A percentile compares a stretch with the other conserved stretches of the same genome.
Conservation (phyloP, 2,113 vertebrate genomes). For the Castor canadensis region DNA sequence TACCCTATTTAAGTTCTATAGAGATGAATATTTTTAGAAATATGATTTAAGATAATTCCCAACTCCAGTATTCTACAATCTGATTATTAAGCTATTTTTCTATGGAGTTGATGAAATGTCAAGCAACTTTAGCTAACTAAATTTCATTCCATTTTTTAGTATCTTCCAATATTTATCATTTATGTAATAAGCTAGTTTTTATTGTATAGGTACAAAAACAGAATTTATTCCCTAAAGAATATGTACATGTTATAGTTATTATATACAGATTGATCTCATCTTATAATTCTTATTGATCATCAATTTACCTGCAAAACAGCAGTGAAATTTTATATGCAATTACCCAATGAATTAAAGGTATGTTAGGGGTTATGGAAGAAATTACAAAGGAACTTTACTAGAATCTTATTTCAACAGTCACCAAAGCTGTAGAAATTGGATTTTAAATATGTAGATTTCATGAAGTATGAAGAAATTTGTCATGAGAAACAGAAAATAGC, state of each 20-base stretch:
- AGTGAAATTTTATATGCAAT: neutral
- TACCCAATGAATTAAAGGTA: neutral
- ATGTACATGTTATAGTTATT: neutral
- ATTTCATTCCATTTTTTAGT: constrained; percentile 32
- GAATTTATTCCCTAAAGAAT: neutral
- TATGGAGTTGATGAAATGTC: too few species aligned
- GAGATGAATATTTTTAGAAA: neutral
- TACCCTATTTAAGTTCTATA: neutral
- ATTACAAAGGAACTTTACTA: neutral
- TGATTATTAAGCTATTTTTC: neutral
- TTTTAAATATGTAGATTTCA: neutral
- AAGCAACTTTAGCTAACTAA: neutral
- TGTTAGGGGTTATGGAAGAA: neutral
- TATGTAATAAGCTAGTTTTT: neutral
- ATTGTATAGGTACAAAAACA: neutral
- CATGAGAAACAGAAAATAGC: neutral
- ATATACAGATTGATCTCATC: neutral
- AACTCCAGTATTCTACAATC: neutral
- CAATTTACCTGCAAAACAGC: neutral
- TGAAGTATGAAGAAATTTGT: neutral
- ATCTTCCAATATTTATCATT: neutral
- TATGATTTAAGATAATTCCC: constrained; percentile 1
- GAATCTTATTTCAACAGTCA: neutral
- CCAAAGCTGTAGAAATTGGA: neutral
- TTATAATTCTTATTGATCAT: neutral